Percentiles rank a stretch among this genome's conserved stretches.
Evolutionary conservation across 2,797 vertebrate species (phyloP).

Genomic region (Ciconia nigra): DNA sequence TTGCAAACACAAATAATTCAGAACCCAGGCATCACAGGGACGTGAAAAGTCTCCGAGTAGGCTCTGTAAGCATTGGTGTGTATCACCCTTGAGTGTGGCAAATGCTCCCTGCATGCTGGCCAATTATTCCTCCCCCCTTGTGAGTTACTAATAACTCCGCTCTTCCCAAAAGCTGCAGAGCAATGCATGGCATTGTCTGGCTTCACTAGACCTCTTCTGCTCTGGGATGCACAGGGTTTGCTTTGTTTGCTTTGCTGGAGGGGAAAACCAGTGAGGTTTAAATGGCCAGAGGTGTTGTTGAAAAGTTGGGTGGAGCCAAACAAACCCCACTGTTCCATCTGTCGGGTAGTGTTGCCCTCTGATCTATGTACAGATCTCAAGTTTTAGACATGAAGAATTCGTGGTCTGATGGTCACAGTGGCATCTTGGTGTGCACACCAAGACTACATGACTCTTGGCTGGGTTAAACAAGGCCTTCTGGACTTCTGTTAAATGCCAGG

Average conservation of each 20-base stretch:
- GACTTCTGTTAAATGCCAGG: background rate
- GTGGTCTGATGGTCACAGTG: background rate
- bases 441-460: background rate
- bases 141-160: background rate
- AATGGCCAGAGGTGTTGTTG: background rate
- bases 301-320: background rate
- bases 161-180: background rate
- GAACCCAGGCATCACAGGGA: background rate
- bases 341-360: background rate
- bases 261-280: background rate
- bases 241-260: background rate
- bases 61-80: background rate
- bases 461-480: background rate
- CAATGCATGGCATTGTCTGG: too few species aligned
- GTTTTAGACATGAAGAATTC: background rate
- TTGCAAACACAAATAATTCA: background rate
- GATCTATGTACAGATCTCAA: background rate
- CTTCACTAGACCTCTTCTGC: background rate
- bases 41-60: rapidly evolving
- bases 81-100: background rate
- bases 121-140: background rate
- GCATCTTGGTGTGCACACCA: background rate
- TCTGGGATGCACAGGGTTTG: too few species aligned
- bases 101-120: background rate
- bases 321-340: background rate